Percentiles rank a stretch among this genome's conserved stretches.
phyloP scores from a whole-genome alignment of 2,113 vertebrate species.

The Mobula birostris region DNA sequence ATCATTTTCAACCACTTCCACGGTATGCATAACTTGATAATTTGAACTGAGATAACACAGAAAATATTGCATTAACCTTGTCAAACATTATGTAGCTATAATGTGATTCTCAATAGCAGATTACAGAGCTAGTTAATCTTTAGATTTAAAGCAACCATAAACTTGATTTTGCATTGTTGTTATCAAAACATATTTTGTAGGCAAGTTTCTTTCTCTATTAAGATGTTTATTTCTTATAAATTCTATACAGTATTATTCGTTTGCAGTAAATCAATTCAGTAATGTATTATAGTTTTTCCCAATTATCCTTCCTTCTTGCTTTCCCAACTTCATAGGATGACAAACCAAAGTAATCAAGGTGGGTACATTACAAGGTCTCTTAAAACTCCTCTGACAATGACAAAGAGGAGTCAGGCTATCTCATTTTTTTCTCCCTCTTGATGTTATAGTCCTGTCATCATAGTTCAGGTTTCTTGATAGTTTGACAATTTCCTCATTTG shows the following conservation, averaged over 20 bases:
- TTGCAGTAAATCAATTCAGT: neutral
- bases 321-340: neutral
- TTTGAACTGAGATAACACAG: neutral
- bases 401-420: neutral
- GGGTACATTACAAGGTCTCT: neutral
- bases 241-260: neutral
- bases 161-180: neutral
- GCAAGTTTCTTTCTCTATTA: neutral
- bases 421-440: neutral
- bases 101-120: neutral
- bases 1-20: slow-evolving; percentile 89
- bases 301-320: neutral
- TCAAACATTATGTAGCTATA: neutral
- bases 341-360: neutral
- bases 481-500: neutral
- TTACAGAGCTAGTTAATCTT: neutral
- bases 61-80: neutral
- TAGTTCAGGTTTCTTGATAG: neutral
- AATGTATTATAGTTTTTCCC: neutral
- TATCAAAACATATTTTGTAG: too few species aligned
- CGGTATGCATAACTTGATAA: slow-evolving; percentile 61
- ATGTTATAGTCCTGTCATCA: neutral
- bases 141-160: neutral
- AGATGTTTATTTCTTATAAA: neutral
- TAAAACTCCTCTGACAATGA: neutral